Base-by-base conservation (phyloP, 2,797 vertebrate genomes). In the Toxotes lorentzi region DNA sequence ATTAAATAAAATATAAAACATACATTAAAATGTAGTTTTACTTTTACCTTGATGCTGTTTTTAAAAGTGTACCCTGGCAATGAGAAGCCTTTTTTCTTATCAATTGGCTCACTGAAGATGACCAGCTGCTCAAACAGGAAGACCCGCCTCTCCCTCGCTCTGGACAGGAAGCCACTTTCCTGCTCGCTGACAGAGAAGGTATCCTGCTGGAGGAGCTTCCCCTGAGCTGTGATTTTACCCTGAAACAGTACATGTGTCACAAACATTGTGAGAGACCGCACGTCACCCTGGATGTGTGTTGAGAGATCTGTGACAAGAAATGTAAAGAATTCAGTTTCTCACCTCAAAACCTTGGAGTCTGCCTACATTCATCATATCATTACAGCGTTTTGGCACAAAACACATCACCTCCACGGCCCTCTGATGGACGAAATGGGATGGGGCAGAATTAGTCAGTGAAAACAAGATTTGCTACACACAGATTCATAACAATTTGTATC, bases 41-140 rank as follows among this genome's bases (percentile, higher is more conserved):
- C 9, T 30, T 61, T 70, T 50, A 97, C 97, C 96, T 98, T 98
- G 77, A 98, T 97, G 91, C 96, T 96, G 94, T 93, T 97, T 92
- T 97, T 98, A 80, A 96, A 97, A n/a, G 94, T 95, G 76, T 97
- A 97, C 5, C 95, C 96, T 8, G 96, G 94, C 87, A 96, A 86
- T 4, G 93, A 84, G 71, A 96, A 96, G 2, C 95, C 95, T 83
- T 96, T 96, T 85, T 97, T 97, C 90, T 95, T 96, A 83, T 97
- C 96, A 27, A 97, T 92, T n/a, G 96, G 96, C 90, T 98, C 97
- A 9, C 97, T 98, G 86, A 98, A 96, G 91, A 98, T 97, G 90
- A 97, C 81, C n/a, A 97, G 94, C 93, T 97, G 97, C 91, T 98
- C 97, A 76, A 98, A 98, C 84, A 98, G 96, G 91, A 97, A 98